Conservation (phyloP, 2,113 vertebrate species). For the Microtus oregoni region DNA sequence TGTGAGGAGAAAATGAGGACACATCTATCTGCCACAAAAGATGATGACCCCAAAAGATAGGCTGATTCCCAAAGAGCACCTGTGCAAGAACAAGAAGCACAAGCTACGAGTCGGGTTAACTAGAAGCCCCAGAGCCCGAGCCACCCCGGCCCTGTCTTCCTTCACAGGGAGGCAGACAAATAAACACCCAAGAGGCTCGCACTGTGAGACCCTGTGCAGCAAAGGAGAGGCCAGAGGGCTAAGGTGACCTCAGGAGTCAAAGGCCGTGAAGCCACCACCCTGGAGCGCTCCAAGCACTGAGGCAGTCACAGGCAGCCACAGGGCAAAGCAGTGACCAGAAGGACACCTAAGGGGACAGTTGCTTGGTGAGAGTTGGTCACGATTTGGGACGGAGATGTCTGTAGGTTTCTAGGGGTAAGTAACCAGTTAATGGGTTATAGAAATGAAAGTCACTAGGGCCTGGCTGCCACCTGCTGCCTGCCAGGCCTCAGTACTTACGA, state of each 20-base stretch:
- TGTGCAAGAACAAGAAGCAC: background rate
- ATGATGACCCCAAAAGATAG: background rate
- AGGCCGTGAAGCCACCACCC: background rate
- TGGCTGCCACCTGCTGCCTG: rapidly evolving
- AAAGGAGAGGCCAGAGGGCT: background rate
- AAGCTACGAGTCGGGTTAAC: background rate
- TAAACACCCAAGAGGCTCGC: rapidly evolving
- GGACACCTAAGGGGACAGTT: background rate
- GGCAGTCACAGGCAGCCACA: background rate
- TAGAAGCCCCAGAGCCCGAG: background rate
- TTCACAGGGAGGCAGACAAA: background rate
- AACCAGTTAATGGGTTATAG: background rate
- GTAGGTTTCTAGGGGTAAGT: background rate
- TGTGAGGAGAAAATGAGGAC: rapidly evolving
- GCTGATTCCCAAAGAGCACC: background rate
- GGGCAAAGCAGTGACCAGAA: rapidly evolving
- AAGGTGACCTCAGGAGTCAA: background rate
- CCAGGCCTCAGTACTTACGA: background rate
- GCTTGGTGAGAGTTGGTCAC: no score
- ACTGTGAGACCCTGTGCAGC: background rate
- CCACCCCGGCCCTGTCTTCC: background rate
- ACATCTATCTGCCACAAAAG: background rate
- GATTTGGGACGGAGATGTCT: rapidly evolving
- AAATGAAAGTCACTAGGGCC: background rate
- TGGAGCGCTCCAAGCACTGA: background rate